Conservation (phyloP, 2,797 vertebrate genomes). For the Molossus alvarezi region DNA sequence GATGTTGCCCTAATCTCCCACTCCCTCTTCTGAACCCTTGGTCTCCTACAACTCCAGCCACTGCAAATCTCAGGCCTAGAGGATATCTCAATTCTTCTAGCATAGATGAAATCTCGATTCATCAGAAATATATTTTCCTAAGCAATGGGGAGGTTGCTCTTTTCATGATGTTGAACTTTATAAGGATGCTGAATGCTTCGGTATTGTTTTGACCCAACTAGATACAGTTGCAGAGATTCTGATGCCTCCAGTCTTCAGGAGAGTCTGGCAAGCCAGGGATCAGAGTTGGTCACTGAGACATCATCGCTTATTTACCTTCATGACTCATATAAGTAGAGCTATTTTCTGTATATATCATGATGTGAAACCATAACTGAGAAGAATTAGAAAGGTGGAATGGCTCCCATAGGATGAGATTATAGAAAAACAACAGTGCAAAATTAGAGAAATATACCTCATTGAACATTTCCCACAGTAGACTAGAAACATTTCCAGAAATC, state of each 20-base stretch:
- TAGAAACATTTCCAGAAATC: conserved; percentile 68
- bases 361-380: background rate
- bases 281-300: background rate
- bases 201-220: background rate
- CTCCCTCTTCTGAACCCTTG: background rate
- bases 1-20: background rate
- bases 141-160: background rate
- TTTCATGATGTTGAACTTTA: background rate
- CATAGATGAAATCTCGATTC: background rate
- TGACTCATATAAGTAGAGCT: background rate
- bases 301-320: background rate
- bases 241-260: background rate
- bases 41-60: background rate
- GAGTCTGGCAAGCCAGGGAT: background rate
- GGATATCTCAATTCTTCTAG: no score
- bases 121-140: background rate
- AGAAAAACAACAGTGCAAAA: background rate
- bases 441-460: conserved; percentile 38
- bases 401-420: background rate
- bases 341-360: background rate
- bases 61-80: background rate
- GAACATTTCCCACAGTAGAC: conserved; percentile 38
- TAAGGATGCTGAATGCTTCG: background rate
- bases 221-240: background rate
- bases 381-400: background rate